These are phyloP conservation scores for Muscicapa striata DNA, from an alignment of 2,797 vertebrate species.

Conservation along the genomic window DNA sequence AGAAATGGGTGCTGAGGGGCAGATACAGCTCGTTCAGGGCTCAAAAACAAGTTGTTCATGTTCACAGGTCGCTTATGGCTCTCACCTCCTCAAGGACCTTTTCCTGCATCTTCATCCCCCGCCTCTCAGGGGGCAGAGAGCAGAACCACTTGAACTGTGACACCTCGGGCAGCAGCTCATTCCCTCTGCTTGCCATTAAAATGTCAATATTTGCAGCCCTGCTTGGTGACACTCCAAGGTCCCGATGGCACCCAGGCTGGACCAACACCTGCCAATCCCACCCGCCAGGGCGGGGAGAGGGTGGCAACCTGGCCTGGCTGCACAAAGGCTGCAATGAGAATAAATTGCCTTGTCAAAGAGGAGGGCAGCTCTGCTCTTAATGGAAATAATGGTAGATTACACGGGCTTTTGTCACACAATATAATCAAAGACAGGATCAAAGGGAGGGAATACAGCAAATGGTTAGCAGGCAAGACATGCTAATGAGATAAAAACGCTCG, in stretches of 20 bases:
- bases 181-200: background rate
- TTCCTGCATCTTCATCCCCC: background rate
- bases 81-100: background rate
- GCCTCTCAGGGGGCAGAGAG: background rate
- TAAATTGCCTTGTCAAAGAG: constrained; percentile 78
- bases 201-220: constrained; percentile 15
- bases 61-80: background rate
- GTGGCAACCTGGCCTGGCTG: constrained; percentile 51
- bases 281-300: background rate
- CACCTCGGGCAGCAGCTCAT: background rate
- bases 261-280: constrained; percentile 59
- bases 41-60: background rate
- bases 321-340: constrained; percentile 68
- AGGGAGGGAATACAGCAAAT: constrained; percentile 74
- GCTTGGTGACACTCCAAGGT: background rate
- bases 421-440: constrained; percentile 80
- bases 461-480: constrained; percentile 76
- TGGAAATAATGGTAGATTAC: constrained; percentile 80
- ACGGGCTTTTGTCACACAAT: constrained; percentile 70
- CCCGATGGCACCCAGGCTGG: background rate
- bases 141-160: background rate
- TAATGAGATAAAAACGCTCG: constrained; percentile 79
- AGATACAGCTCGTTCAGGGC: background rate
- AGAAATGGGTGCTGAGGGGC: background rate
- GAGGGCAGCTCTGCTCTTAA: constrained; percentile 77